Conservation (phyloP, 2,888 invertebrate species). For the Drosophila rubida region DNA sequence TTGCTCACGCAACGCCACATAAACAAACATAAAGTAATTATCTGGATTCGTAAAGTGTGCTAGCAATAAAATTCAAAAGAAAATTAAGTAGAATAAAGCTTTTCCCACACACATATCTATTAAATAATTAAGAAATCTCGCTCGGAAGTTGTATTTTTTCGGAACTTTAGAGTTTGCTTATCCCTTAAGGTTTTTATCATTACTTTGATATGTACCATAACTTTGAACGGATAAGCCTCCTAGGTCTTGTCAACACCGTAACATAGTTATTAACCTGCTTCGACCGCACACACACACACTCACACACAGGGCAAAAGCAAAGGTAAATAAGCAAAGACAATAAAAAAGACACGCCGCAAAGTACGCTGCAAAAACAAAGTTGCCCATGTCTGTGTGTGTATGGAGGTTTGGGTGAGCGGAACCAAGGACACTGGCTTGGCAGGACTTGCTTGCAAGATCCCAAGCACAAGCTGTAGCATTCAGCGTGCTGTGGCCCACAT, state of each 20-base stretch:
- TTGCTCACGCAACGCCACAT: too few relatives aligned
- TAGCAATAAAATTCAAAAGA: too few relatives aligned
- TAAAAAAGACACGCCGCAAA: slow-evolving; percentile 41
- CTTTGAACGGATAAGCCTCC: slow-evolving; percentile 1
- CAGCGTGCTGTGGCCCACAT: slow-evolving; percentile 35
- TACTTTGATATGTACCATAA: not conserved
- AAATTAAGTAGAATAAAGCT: not conserved
- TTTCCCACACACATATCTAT: not conserved
- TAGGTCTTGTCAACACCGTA: slow-evolving; percentile 16
- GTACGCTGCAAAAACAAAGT: slow-evolving; percentile 36
- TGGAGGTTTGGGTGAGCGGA: slow-evolving; percentile 18
- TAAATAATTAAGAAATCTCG: not conserved
- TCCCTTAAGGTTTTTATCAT: not conserved
- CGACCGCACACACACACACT: slow-evolving; percentile 20
- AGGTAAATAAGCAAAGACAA: slow-evolving; percentile 42
- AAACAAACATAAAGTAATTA: not conserved
- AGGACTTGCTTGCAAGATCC: slow-evolving; percentile 54
- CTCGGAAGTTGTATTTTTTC: not conserved
- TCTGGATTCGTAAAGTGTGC: not conserved
- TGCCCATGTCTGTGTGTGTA: slow-evolving; percentile 10
- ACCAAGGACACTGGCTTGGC: slow-evolving; percentile 28
- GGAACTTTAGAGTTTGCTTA: not conserved
- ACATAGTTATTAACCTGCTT: slow-evolving; percentile 36
- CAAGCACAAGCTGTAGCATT: slow-evolving; percentile 10
- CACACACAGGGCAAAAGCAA: slow-evolving; percentile 35